Evolutionary conservation across 2,888 invertebrate species (phyloP).

Genomic region (Tortricodes alternella): DNA sequence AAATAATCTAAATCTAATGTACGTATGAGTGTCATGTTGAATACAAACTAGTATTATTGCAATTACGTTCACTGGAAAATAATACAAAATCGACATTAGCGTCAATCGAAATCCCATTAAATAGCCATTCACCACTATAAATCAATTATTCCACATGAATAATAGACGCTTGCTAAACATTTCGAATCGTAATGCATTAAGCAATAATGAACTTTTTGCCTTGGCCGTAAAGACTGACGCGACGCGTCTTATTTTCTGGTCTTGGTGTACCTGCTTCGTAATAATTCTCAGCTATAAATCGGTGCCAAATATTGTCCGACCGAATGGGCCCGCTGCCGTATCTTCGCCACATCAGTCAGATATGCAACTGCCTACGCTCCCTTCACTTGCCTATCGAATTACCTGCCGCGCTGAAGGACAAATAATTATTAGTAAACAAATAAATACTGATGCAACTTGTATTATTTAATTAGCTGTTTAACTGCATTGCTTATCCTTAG

Average conservation of each 20-base stretch:
- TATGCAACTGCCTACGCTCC: constrained; percentile 44
- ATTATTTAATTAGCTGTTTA: not conserved
- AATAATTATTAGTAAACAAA: constrained; percentile 33
- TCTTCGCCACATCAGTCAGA: constrained; percentile 23
- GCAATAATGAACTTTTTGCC: too few species aligned
- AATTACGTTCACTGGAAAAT: too few species aligned
- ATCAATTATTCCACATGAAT: constrained; percentile 9
- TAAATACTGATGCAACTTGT: constrained; percentile 26
- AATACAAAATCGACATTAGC: constrained; percentile 1
- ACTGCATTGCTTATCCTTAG: too few species aligned
- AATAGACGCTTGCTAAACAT: constrained; percentile 1
- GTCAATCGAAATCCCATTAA: constrained; percentile 3
- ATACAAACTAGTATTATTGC: too few species aligned
- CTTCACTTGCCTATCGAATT: constrained; percentile 42
- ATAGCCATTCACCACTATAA: not conserved
- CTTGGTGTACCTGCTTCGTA: not conserved
- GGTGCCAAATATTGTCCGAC: constrained; percentile 19
- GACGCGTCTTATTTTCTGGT: too few species aligned
- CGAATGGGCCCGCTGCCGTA: not conserved
- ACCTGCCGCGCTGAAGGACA: constrained; percentile 41
- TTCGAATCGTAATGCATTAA: too few species aligned
- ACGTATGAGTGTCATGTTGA: too few species aligned
- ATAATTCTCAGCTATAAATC: constrained; percentile 16
- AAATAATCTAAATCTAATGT: too few species aligned
- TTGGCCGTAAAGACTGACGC: too few species aligned